phyloP scores from a whole-genome alignment of 2,888 invertebrate species.

The Stomorhina lunata region DNA sequence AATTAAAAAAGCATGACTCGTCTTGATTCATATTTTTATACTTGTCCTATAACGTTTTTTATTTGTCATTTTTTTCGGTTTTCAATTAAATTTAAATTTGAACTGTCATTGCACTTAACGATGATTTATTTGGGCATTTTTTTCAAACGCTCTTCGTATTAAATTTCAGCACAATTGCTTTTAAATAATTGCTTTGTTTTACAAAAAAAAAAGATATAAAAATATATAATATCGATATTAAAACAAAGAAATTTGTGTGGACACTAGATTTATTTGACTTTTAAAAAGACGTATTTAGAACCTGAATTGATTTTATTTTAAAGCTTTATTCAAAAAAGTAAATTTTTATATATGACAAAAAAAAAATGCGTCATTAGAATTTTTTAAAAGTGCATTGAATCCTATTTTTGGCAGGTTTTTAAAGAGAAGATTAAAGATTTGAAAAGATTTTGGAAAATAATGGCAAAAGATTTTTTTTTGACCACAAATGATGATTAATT shows the following conservation, averaged over 20 bases:
- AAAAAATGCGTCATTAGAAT: not conserved
- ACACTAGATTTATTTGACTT: constrained; percentile 1
- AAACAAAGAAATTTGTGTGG: constrained; percentile 17
- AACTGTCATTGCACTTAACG: constrained; percentile 42
- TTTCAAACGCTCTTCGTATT: not conserved
- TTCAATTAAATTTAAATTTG: constrained; percentile 28
- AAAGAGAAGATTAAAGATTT: not conserved
- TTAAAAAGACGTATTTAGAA: constrained; percentile 46
- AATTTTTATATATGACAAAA: not conserved
- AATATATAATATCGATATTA: constrained; percentile 17
- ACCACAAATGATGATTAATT: not conserved
- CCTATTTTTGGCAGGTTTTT: too few species aligned
- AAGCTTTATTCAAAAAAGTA: not conserved
- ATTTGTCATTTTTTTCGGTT: too few species aligned
- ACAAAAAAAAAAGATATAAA: too few species aligned
- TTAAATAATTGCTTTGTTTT: constrained; percentile 32
- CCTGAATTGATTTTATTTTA: constrained; percentile 14
- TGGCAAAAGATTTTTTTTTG: not conserved
- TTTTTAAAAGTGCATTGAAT: too few species aligned
- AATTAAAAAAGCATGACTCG: not conserved
- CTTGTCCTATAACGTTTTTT: not conserved
- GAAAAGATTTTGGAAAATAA: not conserved
- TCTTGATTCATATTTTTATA: not conserved
- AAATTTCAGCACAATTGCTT: constrained; percentile 37
- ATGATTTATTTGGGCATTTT: constrained; percentile 37